Conservation (phyloP, 1,140 invertebrate genomes). For the Euwallacea fornicatus region DNA sequence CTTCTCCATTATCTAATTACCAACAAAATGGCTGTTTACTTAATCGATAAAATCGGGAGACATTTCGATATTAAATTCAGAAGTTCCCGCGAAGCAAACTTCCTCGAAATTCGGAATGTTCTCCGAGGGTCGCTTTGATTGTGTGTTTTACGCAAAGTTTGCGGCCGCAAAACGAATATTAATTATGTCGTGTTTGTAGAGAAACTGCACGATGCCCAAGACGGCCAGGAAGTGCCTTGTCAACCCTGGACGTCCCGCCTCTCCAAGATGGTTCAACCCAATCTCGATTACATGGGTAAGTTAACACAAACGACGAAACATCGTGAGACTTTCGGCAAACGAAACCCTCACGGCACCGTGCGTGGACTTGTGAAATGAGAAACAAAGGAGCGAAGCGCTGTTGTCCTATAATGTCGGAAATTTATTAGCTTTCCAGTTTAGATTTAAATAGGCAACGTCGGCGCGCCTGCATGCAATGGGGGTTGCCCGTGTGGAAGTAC, state of each 20-base stretch:
- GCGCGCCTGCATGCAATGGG: too few species aligned
- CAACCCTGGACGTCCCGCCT: constrained; percentile 85
- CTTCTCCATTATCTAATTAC: not conserved
- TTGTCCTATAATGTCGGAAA: too few species aligned
- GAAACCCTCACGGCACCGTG: too few species aligned
- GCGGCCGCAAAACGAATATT: not conserved
- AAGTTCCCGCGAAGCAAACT: not conserved
- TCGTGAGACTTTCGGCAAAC: too few species aligned
- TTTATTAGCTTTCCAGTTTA: too few species aligned
- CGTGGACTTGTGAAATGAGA: too few species aligned
- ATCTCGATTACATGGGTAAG: constrained; percentile 87
- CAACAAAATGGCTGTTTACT: not conserved
- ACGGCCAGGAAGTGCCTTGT: constrained; percentile 69
- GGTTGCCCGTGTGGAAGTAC: too few species aligned
- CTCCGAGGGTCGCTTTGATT: too few species aligned
- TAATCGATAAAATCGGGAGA: not conserved
- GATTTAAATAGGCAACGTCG: too few species aligned
- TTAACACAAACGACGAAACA: not conserved
- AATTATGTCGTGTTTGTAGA: constrained; percentile 58
- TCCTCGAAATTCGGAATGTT: too few species aligned
- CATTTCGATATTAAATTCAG: constrained; percentile 5
- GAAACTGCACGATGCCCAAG: constrained; percentile 68
- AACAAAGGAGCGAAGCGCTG: too few species aligned
- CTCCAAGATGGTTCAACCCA: constrained; percentile 91
- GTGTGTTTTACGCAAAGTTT: not conserved